Percentiles rank a stretch among this genome's conserved stretches.
Evolutionary conservation across 53 echinoderm and acorn worm genomes (phyloP).

Genomic region (Echinometra lucunter): DNA sequence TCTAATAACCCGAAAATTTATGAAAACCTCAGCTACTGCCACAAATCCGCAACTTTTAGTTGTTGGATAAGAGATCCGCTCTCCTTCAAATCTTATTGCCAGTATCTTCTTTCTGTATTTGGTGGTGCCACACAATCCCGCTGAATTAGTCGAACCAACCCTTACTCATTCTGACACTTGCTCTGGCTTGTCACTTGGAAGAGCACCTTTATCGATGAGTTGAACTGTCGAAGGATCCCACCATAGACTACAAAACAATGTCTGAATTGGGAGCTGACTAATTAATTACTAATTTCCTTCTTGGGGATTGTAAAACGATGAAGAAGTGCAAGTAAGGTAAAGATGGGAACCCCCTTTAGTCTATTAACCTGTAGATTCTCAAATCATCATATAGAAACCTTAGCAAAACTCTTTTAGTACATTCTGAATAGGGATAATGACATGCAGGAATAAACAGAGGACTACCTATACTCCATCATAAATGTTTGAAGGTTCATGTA

Average conservation of each 20-base stretch:
- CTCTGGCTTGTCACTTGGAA: not conserved
- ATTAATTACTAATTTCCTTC: constrained; percentile 67
- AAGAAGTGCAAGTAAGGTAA: constrained; percentile 24
- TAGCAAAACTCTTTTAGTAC: not conserved
- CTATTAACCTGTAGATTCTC: not conserved
- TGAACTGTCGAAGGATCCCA: not conserved
- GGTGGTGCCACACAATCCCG: not conserved
- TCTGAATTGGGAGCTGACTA: constrained; percentile 36
- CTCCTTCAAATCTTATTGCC: not conserved
- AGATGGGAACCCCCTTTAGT: not conserved
- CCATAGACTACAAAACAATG: constrained; percentile 38
- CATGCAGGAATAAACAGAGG: too few species aligned
- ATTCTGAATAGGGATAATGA: not conserved
- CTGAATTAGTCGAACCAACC: constrained; percentile 14
- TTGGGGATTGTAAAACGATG: not conserved
- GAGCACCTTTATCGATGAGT: constrained; percentile 32
- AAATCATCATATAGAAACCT: not conserved
- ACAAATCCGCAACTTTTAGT: not conserved
- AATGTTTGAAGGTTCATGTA: too few species aligned
- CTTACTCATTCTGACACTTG: constrained; percentile 50
- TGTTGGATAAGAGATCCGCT: not conserved
- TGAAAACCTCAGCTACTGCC: constrained; percentile 3
- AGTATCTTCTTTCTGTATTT: constrained; percentile 12
- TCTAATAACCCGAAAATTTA: not conserved
- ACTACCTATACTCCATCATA: too few species aligned